Conservation (phyloP, 2,888 invertebrate genomes). For the Heterodera filipjevi region DNA sequence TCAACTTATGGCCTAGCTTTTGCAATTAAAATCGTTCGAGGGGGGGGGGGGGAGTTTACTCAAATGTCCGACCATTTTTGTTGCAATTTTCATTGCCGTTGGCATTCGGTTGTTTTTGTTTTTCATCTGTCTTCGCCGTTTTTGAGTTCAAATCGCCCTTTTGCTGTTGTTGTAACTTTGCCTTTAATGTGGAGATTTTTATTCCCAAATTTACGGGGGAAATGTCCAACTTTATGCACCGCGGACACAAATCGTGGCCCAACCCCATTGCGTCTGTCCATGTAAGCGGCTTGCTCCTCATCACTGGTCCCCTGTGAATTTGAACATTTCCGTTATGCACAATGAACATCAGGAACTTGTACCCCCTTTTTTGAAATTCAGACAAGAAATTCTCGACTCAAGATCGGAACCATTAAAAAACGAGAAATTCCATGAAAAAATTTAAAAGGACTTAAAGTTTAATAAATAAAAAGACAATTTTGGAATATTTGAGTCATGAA, state of each 20-base stretch:
- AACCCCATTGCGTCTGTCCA: conserved; percentile 44
- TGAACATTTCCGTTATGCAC: too few species aligned
- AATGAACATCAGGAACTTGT: too few species aligned
- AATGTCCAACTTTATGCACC: conserved; percentile 20
- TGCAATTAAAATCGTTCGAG: too few species aligned
- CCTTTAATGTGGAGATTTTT: not conserved
- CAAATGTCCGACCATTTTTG: not conserved
- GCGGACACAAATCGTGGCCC: conserved; percentile 43
- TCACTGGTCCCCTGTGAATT: conserved; percentile 41
- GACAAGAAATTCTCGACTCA: too few species aligned
- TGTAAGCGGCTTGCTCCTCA: conserved; percentile 46
- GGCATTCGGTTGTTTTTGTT: conserved; percentile 32
- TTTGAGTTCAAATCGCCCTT: not conserved
- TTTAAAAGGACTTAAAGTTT: too few species aligned
- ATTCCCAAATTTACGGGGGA: too few species aligned
- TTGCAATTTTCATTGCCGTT: not conserved
- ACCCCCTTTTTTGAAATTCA: too few species aligned
- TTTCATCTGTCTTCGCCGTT: conserved; percentile 28
- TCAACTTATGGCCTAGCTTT: too few species aligned
- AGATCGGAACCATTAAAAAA: too few species aligned
- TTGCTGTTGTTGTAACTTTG: not conserved
- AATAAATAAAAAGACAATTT: too few species aligned
- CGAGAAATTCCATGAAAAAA: too few species aligned
- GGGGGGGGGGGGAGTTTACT: too few species aligned
- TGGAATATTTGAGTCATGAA: not conserved